Base-by-base conservation (phyloP, 2,113 vertebrate genomes). In the Sander lucioperca region DNA sequence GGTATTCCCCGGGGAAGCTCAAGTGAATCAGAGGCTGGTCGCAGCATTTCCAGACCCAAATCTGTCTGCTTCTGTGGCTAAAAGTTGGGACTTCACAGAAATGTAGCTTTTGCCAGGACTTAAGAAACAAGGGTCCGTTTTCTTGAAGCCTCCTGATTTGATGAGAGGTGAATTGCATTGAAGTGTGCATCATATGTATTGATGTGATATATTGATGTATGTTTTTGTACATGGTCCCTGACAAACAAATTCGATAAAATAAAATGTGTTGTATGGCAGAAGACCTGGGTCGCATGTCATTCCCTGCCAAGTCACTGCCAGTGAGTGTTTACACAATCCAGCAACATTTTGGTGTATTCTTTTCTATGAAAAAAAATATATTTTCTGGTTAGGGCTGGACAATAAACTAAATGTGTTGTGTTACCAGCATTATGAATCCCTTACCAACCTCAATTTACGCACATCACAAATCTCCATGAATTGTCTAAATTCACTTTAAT, bases 11-110 rank as follows among this genome's bases (percentile, higher is more conserved):
- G 51, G 56, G 74, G 57, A 59, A 61, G 69, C 58, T 84, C 30
- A 33, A 79, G 56, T 50, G 64, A 83, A 79, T 85, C 74, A 73
- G 39, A 74, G 51, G 53, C 50, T 54, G 36, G 75, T 51, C 36
- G 27, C 76, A 78, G 58, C 66, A 23, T 87, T 88, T 86, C 64
- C 62, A 79, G 27, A 57, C 25, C 43, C n/a, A 80, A 83, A 74
- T 70, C 39, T 14, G 25, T 73, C 27, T 27, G 68, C 61, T 36
- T 66, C 65, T 82, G 85, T 82, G 80, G 53, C 43, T 74, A 2
- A 45, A 50, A 48, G n/a, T 39, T 57, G 27, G 58, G 25, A 58
- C 18, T 65, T 43, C 6, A 53, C 80, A 80, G 48, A 72, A 61
- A 63, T 27, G 6, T 36, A 15, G 45, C 43, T 48, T 43, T 33